phyloP scores from a whole-genome alignment of 2,797 vertebrate species.

The Allobates femoralis region DNA sequence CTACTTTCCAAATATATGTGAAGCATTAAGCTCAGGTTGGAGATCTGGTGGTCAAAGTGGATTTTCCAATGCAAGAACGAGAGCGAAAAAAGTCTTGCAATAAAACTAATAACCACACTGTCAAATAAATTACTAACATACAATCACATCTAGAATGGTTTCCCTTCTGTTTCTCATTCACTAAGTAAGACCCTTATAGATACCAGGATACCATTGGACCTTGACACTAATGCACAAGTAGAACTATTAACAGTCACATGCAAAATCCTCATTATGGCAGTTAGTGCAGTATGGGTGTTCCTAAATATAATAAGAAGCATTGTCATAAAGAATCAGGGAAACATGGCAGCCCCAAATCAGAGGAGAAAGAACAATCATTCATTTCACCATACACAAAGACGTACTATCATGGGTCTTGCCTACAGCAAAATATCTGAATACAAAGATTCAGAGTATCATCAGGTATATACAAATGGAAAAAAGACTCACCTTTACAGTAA shows the following conservation, averaged over 20 bases:
- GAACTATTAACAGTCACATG: not conserved
- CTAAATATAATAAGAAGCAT: not conserved
- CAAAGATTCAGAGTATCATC: not conserved
- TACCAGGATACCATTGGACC: too few relatives aligned
- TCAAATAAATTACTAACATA: not conserved
- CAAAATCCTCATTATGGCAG: not conserved
- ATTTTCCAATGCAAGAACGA: too few relatives aligned
- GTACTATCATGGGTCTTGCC: slow-evolving; percentile 1
- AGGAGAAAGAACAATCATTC: slow-evolving; percentile 9
- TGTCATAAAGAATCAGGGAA: slow-evolving; percentile 3
- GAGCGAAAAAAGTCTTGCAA: too few relatives aligned
- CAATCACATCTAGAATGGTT: not conserved
- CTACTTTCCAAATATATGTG: too few relatives aligned
- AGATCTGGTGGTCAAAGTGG: too few relatives aligned
- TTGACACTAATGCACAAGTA: not conserved
- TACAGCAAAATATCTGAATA: slow-evolving; percentile 10
- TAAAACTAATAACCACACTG: not conserved
- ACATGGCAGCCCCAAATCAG: not conserved
- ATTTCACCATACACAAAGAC: slow-evolving; percentile 24
- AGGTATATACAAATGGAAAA: not conserved
- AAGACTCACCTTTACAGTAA: not conserved
- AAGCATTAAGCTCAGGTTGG: too few relatives aligned
- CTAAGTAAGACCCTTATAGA: not conserved
- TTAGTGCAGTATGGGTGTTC: not conserved
- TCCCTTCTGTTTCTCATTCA: not conserved